Base-by-base conservation (phyloP, 2,113 vertebrate genomes). In the Gasterosteus nipponicus region DNA sequence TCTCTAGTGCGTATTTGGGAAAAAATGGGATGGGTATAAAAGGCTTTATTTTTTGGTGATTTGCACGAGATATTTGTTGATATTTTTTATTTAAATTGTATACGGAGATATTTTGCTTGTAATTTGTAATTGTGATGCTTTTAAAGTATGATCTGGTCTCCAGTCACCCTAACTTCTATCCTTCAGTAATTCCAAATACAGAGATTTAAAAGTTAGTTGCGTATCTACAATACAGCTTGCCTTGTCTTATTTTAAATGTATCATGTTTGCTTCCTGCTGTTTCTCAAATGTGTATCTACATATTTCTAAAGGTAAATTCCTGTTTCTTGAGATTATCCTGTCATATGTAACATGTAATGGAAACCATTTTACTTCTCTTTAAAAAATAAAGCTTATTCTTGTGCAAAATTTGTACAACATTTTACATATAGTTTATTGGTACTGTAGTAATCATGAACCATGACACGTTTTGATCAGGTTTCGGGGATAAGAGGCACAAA, bases 361-460 rank as follows among this genome's bases (percentile, higher is more conserved):
- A 38, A 38, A 38, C 73, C 80, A 57, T 81, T 73, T 80, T 38
- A 71, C 49, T 58, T 80, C 54, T 72, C 49, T 53, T 76, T 61
- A 87, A 82, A 15, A 79, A 89, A 87, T 87, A 89, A 89, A 92
- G 5, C 1, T 69, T 5, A 18, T 35, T 53, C 19, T 8, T 22
- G 12, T 73, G 47, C 39, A 35, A 3, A 35, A 35, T 35, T 35
- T 35, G 33, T 35, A 35, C 5, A 35, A 14, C 22, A 56, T 10
- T 56, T 56, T 35, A 35, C 5, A 4, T 35, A 35, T 35, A 35
- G 18, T 58, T 35, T 33, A 18, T 33, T 33, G 7, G 18, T 39
- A 11, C 15, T 18, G 42, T 65, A 33, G 2, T 47, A 33, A 4
- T 47, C 42, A 49, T 65, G 64, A 19, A 15, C 18, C 19, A 9